These are phyloP conservation scores for Platyura marginata DNA, from an alignment of 1,140 invertebrate genomes.

Conservation along the genomic window DNA sequence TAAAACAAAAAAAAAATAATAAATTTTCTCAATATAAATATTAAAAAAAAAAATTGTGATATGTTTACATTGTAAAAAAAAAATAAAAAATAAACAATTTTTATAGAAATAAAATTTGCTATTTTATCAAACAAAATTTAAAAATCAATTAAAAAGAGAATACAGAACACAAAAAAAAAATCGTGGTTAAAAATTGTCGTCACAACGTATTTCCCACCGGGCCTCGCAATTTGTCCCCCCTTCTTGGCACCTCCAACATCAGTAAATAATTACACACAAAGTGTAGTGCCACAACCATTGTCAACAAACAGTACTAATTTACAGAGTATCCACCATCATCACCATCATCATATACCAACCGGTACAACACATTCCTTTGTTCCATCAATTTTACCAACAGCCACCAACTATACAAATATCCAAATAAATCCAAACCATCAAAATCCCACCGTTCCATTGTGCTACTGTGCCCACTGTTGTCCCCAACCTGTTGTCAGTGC, in stretches of 20 bases:
- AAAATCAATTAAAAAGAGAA: too few species aligned
- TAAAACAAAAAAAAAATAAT: too few species aligned
- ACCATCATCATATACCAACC: slow-evolving; percentile 5
- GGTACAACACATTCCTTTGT: slow-evolving; percentile 11
- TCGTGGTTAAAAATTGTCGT: background rate
- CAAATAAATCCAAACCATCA: slow-evolving; percentile 4
- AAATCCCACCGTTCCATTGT: slow-evolving; percentile 3
- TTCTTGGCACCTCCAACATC: slow-evolving; percentile 1
- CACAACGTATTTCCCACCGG: slow-evolving; percentile 5
- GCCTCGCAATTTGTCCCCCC: slow-evolving; percentile 6
- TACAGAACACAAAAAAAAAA: too few species aligned
- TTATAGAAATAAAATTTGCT: too few species aligned
- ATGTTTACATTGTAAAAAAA: too few species aligned
- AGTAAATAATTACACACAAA: background rate
- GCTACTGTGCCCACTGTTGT: slow-evolving; percentile 9
- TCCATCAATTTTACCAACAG: slow-evolving; percentile 9
- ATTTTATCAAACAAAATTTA: too few species aligned
- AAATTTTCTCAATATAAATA: too few species aligned
- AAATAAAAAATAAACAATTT: too few species aligned
- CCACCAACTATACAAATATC: slow-evolving; percentile 2
- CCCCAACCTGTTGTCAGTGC: slow-evolving; percentile 4
- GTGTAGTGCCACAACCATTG: background rate
- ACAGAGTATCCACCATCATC: background rate
- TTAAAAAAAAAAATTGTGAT: too few species aligned
- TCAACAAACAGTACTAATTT: background rate